A percentile compares a stretch with the other conserved stretches of the same genome.
Evolutionary conservation across 2,888 invertebrate genomes (phyloP).

Genomic region (Plebejus anna): DNA sequence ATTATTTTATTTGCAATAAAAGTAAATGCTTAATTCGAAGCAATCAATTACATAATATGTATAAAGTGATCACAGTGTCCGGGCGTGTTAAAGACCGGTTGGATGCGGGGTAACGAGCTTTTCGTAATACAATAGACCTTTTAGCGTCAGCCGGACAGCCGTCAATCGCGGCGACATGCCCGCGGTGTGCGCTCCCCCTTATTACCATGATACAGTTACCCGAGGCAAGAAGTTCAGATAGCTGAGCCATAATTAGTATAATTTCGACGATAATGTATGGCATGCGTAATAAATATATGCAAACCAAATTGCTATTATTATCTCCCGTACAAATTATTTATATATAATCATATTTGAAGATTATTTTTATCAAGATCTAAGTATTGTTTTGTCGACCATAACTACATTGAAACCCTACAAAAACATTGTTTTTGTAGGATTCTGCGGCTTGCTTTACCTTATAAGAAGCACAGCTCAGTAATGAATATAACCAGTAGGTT

Average conservation of each 20-base stretch:
- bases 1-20: background rate
- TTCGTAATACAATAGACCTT: conserved; percentile 80
- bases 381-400: conserved; percentile 12
- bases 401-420: background rate
- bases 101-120: conserved; percentile 69
- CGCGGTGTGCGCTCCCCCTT: conserved; percentile 60
- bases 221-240: conserved; percentile 36
- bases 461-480: background rate
- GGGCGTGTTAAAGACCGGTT: conserved; percentile 77
- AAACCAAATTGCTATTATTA: conserved; percentile 33
- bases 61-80: conserved; percentile 75
- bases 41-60: conserved; percentile 54
- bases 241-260: conserved; percentile 41
- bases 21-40: background rate
- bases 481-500: background rate
- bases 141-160: conserved; percentile 74
- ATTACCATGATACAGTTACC: conserved; percentile 48
- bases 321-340: conserved; percentile 31
- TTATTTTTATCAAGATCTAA: conserved; percentile 24
- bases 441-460: background rate
- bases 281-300: conserved; percentile 34
- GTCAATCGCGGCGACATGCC: conserved; percentile 64
- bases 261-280: conserved; percentile 36
- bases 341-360: conserved; percentile 25
- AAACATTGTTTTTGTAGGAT: background rate